phyloP scores from a whole-genome alignment of 2,797 vertebrate species.

The Enteromius paludinosus region DNA sequence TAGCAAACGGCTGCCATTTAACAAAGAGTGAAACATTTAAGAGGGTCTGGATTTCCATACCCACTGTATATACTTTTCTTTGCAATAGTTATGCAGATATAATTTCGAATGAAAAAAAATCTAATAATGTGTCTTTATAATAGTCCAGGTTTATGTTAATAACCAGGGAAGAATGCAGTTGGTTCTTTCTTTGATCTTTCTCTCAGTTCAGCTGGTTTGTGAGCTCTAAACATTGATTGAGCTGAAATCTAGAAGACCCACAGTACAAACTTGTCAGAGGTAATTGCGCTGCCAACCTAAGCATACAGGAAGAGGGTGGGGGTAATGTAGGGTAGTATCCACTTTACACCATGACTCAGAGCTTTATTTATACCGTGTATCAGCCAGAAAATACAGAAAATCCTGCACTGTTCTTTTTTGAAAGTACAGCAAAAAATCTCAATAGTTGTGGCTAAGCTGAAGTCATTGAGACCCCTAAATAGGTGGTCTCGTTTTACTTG shows the following conservation, averaged over 20 bases:
- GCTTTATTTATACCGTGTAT: slow-evolving; percentile 13
- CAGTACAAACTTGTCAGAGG: slow-evolving; percentile 24
- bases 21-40: no score
- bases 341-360: slow-evolving; percentile 27
- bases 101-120: neutral
- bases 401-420: slow-evolving; percentile 28
- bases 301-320: slow-evolving; percentile 8
- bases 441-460: slow-evolving; percentile 26
- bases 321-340: slow-evolving; percentile 14
- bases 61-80: no score
- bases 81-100: no score
- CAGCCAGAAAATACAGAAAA: slow-evolving; percentile 23
- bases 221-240: slow-evolving; percentile 46
- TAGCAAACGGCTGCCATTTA: no score
- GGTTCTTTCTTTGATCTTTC: slow-evolving; percentile 23
- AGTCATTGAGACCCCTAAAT: slow-evolving; percentile 27
- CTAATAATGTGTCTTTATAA: neutral
- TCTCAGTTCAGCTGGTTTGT: slow-evolving; percentile 38
- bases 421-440: slow-evolving; percentile 9
- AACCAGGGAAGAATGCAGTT: neutral
- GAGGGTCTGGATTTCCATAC: no score
- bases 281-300: slow-evolving; percentile 28
- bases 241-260: slow-evolving; percentile 30
- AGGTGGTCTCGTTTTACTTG: slow-evolving; percentile 24
- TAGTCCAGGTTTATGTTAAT: neutral